Conservation (phyloP, 1,140 invertebrate genomes). For the Hyles euphorbiae region DNA sequence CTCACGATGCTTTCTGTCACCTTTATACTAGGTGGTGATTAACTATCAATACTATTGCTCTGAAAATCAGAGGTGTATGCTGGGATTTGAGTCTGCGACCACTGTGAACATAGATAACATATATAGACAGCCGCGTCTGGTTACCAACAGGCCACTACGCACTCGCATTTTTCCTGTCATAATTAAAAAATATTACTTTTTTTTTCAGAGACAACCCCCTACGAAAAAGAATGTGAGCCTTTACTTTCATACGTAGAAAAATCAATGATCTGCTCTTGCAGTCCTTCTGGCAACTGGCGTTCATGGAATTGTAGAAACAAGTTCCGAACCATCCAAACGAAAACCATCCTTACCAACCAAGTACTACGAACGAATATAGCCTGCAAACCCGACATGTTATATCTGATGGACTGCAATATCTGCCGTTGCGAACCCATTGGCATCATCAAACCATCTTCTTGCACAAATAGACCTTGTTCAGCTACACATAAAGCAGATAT, state of each 20-base stretch:
- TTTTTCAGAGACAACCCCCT: slow-evolving; percentile 21
- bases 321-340: slow-evolving; percentile 19
- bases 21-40: too few species aligned
- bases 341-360: background rate
- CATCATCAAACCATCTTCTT: slow-evolving; percentile 20
- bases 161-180: too few species aligned
- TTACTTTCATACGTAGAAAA: slow-evolving; percentile 24
- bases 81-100: too few species aligned
- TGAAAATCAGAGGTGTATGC: too few species aligned
- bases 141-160: too few species aligned
- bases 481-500: slow-evolving; percentile 28
- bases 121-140: too few species aligned
- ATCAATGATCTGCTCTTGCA: slow-evolving; percentile 32
- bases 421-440: slow-evolving; percentile 28
- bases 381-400: slow-evolving; percentile 28
- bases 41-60: too few species aligned
- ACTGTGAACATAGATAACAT: too few species aligned
- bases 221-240: slow-evolving; percentile 29
- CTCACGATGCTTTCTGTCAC: too few species aligned
- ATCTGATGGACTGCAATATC: slow-evolving; percentile 42
- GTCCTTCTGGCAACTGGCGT: slow-evolving; percentile 31
- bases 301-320: slow-evolving; percentile 32
- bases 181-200: background rate
- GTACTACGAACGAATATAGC: slow-evolving; percentile 21
- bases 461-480: slow-evolving; percentile 34